Conservation (phyloP, 2,888 invertebrate genomes). For the Polydrusus cervinus region DNA sequence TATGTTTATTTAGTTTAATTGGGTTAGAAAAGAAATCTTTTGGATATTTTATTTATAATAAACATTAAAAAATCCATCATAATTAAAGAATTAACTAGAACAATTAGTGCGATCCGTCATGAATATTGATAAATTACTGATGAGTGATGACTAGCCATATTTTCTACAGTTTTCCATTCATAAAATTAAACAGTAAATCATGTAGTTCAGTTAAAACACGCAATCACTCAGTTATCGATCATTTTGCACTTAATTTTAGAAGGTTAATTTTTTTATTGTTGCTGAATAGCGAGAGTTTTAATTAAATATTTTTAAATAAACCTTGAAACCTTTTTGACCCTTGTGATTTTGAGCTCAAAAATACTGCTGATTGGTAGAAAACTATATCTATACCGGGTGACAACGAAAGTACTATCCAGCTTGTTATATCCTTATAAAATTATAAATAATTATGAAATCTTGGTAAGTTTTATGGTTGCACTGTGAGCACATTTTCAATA, state of each 20-base stretch:
- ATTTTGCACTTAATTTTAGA: slow-evolving; percentile 7
- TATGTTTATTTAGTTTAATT: too few relatives aligned
- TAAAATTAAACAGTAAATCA: slow-evolving; percentile 18
- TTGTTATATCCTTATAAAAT: too few relatives aligned
- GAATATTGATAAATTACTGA: slow-evolving; percentile 5
- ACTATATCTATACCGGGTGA: too few relatives aligned
- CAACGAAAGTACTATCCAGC: too few relatives aligned
- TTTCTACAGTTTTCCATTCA: slow-evolving; percentile 17
- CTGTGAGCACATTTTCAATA: too few relatives aligned
- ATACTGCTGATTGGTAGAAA: too few relatives aligned
- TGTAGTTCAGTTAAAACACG: slow-evolving; percentile 2
- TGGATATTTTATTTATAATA: background rate
- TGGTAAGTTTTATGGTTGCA: too few relatives aligned
- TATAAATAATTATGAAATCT: too few relatives aligned
- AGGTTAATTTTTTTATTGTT: slow-evolving; percentile 5
- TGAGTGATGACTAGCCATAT: slow-evolving; percentile 12
- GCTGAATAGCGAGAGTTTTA: slow-evolving; percentile 1
- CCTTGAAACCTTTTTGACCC: background rate
- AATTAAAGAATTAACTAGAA: background rate
- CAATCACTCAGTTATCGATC: slow-evolving; percentile 12
- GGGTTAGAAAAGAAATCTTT: background rate
- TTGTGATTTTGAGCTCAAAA: too few relatives aligned
- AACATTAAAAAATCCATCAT: background rate
- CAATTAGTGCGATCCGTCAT: background rate
- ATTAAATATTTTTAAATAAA: background rate